A percentile compares a stretch with the other conserved stretches of the same genome.
These are phyloP conservation scores for Notamacropus eugenii DNA, from an alignment of 2,797 vertebrate genomes.

Conservation along the genomic window DNA sequence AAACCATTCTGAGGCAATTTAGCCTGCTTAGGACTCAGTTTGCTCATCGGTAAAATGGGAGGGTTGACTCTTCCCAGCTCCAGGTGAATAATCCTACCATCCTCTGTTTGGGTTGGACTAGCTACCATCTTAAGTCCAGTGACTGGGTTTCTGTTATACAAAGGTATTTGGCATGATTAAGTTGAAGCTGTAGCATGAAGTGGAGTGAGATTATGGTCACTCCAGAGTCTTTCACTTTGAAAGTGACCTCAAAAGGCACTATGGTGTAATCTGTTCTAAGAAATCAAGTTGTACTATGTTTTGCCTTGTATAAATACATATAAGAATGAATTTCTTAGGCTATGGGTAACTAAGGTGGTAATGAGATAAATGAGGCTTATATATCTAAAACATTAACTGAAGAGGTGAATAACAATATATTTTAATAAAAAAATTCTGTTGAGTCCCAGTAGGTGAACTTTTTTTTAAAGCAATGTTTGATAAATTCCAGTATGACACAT, in stretches of 20 bases:
- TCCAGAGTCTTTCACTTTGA: background rate
- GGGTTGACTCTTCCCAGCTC: background rate
- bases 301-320: background rate
- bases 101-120: background rate
- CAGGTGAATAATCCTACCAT: background rate
- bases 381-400: slow-evolving; percentile 43
- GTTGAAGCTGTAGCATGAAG: background rate
- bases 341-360: slow-evolving; percentile 5
- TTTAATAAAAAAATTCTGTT: background rate
- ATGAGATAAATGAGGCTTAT: slow-evolving; percentile 19
- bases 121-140: background rate
- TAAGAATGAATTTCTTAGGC: background rate
- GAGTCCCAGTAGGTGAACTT: background rate
- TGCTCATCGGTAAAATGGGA: background rate
- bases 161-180: background rate
- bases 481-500: slow-evolving; percentile 13
- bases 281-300: background rate
- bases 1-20: background rate
- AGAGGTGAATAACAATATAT: background rate
- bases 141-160: background rate
- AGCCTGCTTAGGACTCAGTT: background rate
- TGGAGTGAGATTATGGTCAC: background rate
- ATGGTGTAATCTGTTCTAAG: background rate
- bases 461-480: slow-evolving; percentile 41
- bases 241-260: background rate